Evolutionary conservation across 2,113 vertebrate genomes (phyloP), one percentile per base, ranked within the genome.

Genomic region (Nothobranchius furzeri): DNA sequence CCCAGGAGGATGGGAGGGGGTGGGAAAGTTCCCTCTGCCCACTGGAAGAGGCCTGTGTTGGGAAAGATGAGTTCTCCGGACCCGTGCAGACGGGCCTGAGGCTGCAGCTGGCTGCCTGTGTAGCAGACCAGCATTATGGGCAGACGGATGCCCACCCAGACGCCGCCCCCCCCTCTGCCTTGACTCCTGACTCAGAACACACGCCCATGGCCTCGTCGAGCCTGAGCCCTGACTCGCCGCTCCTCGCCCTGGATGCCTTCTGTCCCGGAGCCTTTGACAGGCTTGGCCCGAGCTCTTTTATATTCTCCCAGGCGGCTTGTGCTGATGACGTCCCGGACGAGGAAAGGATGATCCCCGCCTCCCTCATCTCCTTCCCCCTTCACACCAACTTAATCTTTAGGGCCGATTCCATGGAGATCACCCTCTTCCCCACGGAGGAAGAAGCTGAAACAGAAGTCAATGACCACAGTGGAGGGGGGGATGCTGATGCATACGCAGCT

Each of bases 351-450:
- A 95, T 99, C 78, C 96, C 96, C 0, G 96, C 96, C 0, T 90
- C 95, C 0, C 88, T 97, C 61, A 92, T 99, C 60, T 94, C 96
- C 4, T 96, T 97, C 64, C 95, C 96, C 1, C 95, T 96, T 73
- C 92, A 90, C 7, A 95, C 96, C 17, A 98, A 95, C 71, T 92
- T 98, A 4, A 94, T 99, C 49, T 96, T 98, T 65, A 95, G 95
- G 76, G 96, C 95, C 0, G 97, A 98, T 64, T 94, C 95, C 0
- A 93, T 98, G 92, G 96, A 98, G 87, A 95, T 98, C 82, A 90
- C 93, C 0, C 91, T 95, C 1, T 92, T 93, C 35, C 83, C 91
- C 0, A 92, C 92, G 55, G 91, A 93, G 1, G 94, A 93, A 8
- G 92, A 94, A 0, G 87, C 85, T 0, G 87, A 90, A 36, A 63